A percentile compares a stretch with the other conserved stretches of the same genome.
Evolutionary conservation across 2,797 vertebrate species (phyloP).

Genomic region (Valencia hispanica): DNA sequence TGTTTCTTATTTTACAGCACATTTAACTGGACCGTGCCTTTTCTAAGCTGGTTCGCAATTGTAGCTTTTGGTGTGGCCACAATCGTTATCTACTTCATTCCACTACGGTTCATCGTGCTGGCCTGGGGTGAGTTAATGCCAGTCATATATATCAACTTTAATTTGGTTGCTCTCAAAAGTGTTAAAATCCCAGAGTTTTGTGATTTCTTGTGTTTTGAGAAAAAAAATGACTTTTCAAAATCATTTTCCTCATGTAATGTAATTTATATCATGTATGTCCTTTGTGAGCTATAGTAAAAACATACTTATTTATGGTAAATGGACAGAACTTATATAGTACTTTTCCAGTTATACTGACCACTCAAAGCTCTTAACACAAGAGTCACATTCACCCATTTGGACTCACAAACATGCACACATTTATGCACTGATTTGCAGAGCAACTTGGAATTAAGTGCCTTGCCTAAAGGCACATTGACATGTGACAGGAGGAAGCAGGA

Average conservation of each 20-base stretch:
- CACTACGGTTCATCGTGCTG: slow-evolving; percentile 95
- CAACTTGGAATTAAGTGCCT: not conserved
- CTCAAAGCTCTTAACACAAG: not conserved
- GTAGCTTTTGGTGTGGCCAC: slow-evolving; percentile 87
- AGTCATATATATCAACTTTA: slow-evolving; percentile 2
- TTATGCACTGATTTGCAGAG: not conserved
- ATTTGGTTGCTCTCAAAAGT: not conserved
- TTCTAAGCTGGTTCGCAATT: slow-evolving; percentile 96
- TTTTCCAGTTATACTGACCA: not conserved
- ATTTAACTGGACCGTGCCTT: slow-evolving; percentile 98
- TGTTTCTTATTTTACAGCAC: slow-evolving; percentile 81
- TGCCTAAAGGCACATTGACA: not conserved
- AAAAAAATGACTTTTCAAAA: not conserved
- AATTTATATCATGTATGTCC: not conserved
- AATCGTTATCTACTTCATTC: slow-evolving; percentile 91
- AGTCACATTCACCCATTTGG: not conserved
- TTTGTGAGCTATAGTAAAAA: not conserved
- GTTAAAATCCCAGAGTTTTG: not conserved
- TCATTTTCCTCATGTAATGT: not conserved
- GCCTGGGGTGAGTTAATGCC: slow-evolving; percentile 91
- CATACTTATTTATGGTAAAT: not conserved
- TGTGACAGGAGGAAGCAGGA: no score
- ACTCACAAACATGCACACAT: no score
- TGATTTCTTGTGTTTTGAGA: not conserved
- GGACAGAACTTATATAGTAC: not conserved